These are phyloP conservation scores for Dasyprocta punctata DNA, from an alignment of 2,113 vertebrate genomes.

Conservation along the genomic window DNA sequence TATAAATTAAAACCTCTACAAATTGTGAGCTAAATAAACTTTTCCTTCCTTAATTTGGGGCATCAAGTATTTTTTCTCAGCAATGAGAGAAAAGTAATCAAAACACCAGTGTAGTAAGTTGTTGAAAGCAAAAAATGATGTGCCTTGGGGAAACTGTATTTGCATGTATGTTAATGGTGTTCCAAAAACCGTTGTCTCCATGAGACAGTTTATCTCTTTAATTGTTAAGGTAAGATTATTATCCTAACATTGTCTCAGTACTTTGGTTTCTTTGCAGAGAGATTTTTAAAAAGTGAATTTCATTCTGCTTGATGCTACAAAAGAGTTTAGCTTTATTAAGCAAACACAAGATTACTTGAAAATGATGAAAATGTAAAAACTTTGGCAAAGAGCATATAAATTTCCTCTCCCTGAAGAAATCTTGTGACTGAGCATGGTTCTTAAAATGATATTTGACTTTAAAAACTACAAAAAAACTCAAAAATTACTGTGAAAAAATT, in stretches of 20 bases:
- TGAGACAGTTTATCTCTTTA: background rate
- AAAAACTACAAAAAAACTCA: background rate
- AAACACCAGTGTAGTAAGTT: background rate
- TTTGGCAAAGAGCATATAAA: background rate
- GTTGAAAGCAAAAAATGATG: background rate
- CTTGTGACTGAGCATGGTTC: background rate
- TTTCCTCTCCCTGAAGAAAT: background rate
- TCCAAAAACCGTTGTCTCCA: background rate
- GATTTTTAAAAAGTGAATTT: background rate
- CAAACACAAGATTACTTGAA: constrained; percentile 46
- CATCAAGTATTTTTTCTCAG: background rate
- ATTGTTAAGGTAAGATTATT: background rate
- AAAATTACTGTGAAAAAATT: background rate
- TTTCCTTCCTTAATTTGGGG: background rate
- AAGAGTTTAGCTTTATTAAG: constrained; percentile 45
- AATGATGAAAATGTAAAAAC: constrained; percentile 21
- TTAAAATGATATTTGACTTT: constrained; percentile 19
- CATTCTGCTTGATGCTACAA: background rate
- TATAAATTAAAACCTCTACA: background rate
- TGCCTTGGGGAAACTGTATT: background rate
- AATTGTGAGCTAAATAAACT: background rate
- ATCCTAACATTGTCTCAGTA: background rate
- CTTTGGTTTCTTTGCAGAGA: background rate
- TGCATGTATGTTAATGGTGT: background rate
- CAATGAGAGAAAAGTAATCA: background rate